Evolutionary conservation across 2,797 vertebrate species (phyloP).

Genomic region (Phrynocephalus guinanensis): DNA sequence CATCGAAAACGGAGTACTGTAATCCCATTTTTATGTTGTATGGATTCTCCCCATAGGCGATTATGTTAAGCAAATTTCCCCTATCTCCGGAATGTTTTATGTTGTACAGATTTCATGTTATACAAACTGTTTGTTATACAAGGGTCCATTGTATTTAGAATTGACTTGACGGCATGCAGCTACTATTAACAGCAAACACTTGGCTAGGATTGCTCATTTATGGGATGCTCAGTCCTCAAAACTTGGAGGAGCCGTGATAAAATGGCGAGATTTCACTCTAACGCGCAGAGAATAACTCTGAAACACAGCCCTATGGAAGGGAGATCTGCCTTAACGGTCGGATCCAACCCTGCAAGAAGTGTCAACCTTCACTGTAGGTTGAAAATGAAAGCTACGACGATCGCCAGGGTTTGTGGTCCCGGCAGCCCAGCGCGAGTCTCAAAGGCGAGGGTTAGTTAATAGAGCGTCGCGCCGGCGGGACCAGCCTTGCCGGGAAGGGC

Average conservation of each 20-base stretch:
- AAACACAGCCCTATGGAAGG: not conserved
- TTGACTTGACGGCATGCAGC: too few relatives aligned
- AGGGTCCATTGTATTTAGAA: not conserved
- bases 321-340: not conserved
- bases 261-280: not conserved
- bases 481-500: not conserved
- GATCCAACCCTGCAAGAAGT: not conserved
- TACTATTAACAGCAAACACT: not conserved
- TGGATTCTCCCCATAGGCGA: too few relatives aligned
- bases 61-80: too few relatives aligned
- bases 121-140: too few relatives aligned
- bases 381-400: not conserved
- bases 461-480: too few relatives aligned
- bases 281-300: not conserved
- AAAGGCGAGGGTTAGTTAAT: not conserved
- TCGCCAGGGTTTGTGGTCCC: too few relatives aligned
- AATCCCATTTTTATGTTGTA: too few relatives aligned
- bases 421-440: not conserved
- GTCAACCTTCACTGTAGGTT: not conserved
- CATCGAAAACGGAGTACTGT: too few relatives aligned
- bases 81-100: too few relatives aligned
- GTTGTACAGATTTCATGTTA: too few relatives aligned
- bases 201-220: not conserved
- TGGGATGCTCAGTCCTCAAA: not conserved
- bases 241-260: not conserved